Percentiles rank a stretch among this genome's conserved stretches.
phyloP scores from a whole-genome alignment of 2,888 invertebrate genomes.

The Diarsia dahlii region DNA sequence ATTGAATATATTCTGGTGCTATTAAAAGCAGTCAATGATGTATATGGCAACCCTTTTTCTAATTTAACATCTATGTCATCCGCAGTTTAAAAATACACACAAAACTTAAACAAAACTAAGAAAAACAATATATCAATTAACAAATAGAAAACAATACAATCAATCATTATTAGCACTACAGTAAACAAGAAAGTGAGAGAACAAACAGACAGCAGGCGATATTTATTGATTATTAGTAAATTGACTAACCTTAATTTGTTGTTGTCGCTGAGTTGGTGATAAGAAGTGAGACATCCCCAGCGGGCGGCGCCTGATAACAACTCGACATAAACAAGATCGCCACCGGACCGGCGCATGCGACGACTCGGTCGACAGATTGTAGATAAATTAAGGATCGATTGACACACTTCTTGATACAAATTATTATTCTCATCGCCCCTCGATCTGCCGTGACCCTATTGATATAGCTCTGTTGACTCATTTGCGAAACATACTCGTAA shows the following conservation, averaged over 20 bases:
- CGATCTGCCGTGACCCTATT: conserved; percentile 68
- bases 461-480: conserved; percentile 65
- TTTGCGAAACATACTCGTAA: conserved; percentile 70
- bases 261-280: conserved; percentile 75
- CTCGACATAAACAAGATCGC: conserved; percentile 64
- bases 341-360: conserved; percentile 56
- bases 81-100: background rate
- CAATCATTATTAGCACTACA: conserved; percentile 15
- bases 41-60: background rate
- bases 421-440: conserved; percentile 64
- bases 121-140: background rate
- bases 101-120: background rate
- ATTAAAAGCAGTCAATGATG: background rate
- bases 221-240: conserved; percentile 73
- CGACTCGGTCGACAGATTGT: conserved; percentile 49
- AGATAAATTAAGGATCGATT: conserved; percentile 67
- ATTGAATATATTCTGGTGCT: background rate
- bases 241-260: conserved; percentile 81
- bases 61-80: no score
- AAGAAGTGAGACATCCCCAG: conserved; percentile 73
- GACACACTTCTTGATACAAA: conserved; percentile 69
- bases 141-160: conserved; percentile 25
- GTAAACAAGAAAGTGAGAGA: conserved; percentile 29
- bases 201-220: conserved; percentile 52
- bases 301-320: conserved; percentile 70